Conservation (phyloP, 2,888 invertebrate genomes). For the Azorinus chamasolen region DNA sequence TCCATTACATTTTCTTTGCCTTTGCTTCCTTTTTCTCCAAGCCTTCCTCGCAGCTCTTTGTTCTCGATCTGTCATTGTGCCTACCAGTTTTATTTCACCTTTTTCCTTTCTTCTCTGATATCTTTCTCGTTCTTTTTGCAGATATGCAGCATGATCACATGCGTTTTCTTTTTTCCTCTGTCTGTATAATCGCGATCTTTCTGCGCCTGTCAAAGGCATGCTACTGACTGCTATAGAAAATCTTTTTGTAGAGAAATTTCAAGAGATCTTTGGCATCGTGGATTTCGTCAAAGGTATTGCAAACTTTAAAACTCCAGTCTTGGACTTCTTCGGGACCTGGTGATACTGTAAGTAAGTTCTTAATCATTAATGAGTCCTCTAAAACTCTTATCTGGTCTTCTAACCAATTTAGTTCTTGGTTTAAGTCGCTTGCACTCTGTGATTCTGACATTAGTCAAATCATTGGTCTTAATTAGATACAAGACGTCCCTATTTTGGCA, state of each 20-base stretch:
- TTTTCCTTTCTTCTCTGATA: conserved; percentile 26
- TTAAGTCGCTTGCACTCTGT: neutral
- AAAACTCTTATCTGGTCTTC: neutral
- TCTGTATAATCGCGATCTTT: conserved; percentile 16
- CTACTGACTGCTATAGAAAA: neutral
- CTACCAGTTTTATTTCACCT: conserved; percentile 25
- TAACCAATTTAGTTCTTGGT: neutral
- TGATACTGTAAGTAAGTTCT: neutral
- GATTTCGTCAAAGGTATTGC: neutral
- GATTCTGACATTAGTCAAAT: neutral
- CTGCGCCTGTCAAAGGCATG: conserved; percentile 34
- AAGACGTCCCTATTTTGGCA: neutral
- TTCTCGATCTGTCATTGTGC: conserved; percentile 25
- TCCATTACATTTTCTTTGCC: neutral
- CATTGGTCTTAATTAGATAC: neutral
- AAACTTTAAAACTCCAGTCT: conserved; percentile 1
- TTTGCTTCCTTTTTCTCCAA: conserved; percentile 17
- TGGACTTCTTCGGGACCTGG: neutral
- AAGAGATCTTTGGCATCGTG: conserved; percentile 1
- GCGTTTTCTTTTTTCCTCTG: conserved; percentile 24
- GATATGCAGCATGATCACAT: conserved; percentile 3
- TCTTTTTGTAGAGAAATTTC: neutral
- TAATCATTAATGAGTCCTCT: neutral
- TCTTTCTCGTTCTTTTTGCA: conserved; percentile 29
- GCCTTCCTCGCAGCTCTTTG: conserved; percentile 10